Evolutionary conservation across 2,888 invertebrate genomes (phyloP).

Genomic region (Andrena camellia): DNA sequence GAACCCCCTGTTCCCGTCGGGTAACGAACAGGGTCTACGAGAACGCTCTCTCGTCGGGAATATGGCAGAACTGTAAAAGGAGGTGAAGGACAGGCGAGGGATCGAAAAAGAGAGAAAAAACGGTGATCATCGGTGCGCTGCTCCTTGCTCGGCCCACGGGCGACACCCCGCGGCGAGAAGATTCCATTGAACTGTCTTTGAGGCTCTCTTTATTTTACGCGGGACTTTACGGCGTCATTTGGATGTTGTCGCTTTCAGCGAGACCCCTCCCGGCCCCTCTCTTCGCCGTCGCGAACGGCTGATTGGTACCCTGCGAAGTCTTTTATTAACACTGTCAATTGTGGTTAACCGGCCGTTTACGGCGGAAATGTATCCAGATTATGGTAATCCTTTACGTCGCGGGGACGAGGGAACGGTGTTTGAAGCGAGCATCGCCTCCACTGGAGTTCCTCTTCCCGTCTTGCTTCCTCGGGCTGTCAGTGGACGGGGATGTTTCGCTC

Average conservation of each 20-base stretch:
- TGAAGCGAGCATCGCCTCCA: not conserved
- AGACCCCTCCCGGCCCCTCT: too few species aligned
- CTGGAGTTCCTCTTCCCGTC: not conserved
- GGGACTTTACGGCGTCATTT: slow-evolving; percentile 49
- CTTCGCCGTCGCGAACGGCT: not conserved
- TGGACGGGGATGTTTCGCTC: not conserved
- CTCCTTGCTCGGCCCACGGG: slow-evolving; percentile 27
- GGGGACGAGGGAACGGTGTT: not conserved
- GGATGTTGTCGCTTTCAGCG: slow-evolving; percentile 37
- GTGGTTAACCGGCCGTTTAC: slow-evolving; percentile 19
- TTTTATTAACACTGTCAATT: slow-evolving; percentile 47
- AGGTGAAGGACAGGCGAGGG: slow-evolving; percentile 64
- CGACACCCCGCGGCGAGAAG: slow-evolving; percentile 44
- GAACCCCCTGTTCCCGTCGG: slow-evolving; percentile 4
- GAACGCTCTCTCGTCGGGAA: slow-evolving; percentile 35
- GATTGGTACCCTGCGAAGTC: slow-evolving; percentile 37
- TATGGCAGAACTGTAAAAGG: slow-evolving; percentile 62
- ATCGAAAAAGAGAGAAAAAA: slow-evolving; percentile 33
- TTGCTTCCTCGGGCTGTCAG: not conserved
- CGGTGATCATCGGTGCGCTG: slow-evolving; percentile 34
- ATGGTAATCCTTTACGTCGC: slow-evolving; percentile 7
- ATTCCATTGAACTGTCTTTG: slow-evolving; percentile 45
- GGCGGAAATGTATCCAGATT: slow-evolving; percentile 23
- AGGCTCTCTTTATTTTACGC: slow-evolving; percentile 42
- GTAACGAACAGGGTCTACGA: slow-evolving; percentile 52